These are phyloP conservation scores for Eupithecia abbreviata DNA, from an alignment of 2,888 invertebrate species.

Conservation along the genomic window DNA sequence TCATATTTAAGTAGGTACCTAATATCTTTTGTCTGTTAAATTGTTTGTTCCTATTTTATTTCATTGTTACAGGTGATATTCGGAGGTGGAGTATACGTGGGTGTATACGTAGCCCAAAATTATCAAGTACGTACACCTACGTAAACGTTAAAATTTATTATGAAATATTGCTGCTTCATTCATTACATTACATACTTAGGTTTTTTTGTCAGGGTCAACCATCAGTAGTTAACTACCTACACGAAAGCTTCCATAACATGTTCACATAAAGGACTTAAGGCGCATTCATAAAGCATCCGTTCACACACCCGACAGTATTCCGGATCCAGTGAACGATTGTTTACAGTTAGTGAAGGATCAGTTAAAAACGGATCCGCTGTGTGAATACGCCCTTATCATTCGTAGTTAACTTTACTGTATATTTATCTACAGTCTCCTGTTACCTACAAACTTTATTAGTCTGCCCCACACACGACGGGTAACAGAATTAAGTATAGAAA, in stretches of 20 bases:
- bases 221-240: not conserved
- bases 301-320: too few species aligned
- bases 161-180: not conserved
- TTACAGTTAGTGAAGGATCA: too few species aligned
- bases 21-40: not conserved
- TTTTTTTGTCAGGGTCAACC: not conserved
- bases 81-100: conserved; percentile 87
- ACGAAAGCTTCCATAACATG: not conserved
- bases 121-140: conserved; percentile 83
- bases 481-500: not conserved
- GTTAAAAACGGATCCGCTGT: too few species aligned
- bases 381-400: too few species aligned
- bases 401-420: too few species aligned
- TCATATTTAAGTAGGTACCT: not conserved
- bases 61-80: conserved; percentile 85
- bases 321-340: too few species aligned
- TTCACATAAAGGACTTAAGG: not conserved
- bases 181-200: not conserved
- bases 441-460: not conserved
- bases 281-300: too few species aligned
- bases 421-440: too few species aligned
- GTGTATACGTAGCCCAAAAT: conserved; percentile 89
- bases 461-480: too few species aligned
- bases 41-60: not conserved
- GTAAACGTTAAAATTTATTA: not conserved